phyloP scores from a whole-genome alignment of 2,113 vertebrate species.

The Lethenteron camtschaticum region DNA sequence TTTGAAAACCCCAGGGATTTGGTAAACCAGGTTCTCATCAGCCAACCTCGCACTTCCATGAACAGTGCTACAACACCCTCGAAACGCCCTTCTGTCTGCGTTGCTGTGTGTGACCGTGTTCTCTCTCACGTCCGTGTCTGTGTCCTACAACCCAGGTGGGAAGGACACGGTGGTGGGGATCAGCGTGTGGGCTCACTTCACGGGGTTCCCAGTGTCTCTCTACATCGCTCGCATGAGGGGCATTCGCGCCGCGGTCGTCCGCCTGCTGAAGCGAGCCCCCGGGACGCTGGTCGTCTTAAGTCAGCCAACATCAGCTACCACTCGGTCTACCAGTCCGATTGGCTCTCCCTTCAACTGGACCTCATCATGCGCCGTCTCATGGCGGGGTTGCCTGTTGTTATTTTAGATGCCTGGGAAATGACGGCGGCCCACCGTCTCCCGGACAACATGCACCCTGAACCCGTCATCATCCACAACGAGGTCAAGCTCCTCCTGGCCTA shows the following conservation, averaged over 20 bases:
- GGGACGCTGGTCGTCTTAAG: slow-evolving; percentile 14
- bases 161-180: slow-evolving; percentile 12
- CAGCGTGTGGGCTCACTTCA: slow-evolving; percentile 15
- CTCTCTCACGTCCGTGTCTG: too few relatives aligned
- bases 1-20: too few relatives aligned
- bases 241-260: slow-evolving; percentile 10
- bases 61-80: too few relatives aligned
- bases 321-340: slow-evolving; percentile 15
- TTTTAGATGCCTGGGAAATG: slow-evolving; percentile 20
- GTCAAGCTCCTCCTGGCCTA: slow-evolving; percentile 16
- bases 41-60: too few relatives aligned
- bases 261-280: slow-evolving; percentile 12
- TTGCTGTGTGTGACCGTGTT: too few relatives aligned
- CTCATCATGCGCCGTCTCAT: slow-evolving; percentile 12
- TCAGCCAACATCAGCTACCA: slow-evolving; percentile 17
- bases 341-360: slow-evolving; percentile 18
- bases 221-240: slow-evolving; percentile 10
- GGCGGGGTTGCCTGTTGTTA: slow-evolving; percentile 12
- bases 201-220: slow-evolving; percentile 10
- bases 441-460: slow-evolving; percentile 12
- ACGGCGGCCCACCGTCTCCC: slow-evolving; percentile 16
- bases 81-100: too few relatives aligned
- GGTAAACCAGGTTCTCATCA: too few relatives aligned
- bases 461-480: slow-evolving; percentile 14
- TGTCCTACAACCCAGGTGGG: too few relatives aligned